A percentile compares a stretch with the other conserved stretches of the same genome.
Evolutionary conservation across 2,797 vertebrate species (phyloP).

Genomic region (Hirundo rustica): DNA sequence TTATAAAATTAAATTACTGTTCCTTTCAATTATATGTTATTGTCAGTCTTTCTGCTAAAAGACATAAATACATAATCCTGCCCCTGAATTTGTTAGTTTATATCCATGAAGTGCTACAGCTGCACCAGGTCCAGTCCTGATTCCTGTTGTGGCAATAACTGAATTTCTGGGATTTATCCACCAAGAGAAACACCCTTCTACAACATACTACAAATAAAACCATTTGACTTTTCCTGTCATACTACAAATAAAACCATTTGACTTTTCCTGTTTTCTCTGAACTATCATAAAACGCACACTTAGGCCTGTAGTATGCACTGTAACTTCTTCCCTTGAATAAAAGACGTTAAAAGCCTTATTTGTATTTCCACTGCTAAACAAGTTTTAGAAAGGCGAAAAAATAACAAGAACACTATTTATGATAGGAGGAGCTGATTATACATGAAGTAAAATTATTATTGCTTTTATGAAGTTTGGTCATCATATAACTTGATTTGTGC

Average conservation of each 20-base stretch:
- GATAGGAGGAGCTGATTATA: conserved; percentile 1
- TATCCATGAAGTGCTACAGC: background rate
- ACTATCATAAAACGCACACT: background rate
- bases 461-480: background rate
- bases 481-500: conserved; percentile 17
- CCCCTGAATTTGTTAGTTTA: background rate
- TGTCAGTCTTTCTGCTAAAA: background rate
- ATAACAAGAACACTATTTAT: background rate
- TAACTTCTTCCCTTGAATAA: background rate
- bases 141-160: background rate
- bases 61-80: background rate
- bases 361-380: background rate
- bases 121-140: background rate
- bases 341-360: background rate
- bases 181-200: background rate
- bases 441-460: background rate
- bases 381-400: background rate
- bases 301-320: background rate
- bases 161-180: background rate
- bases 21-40: background rate
- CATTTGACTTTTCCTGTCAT: background rate
- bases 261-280: background rate
- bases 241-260: background rate
- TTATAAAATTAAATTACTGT: background rate
- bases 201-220: background rate